phyloP scores from a whole-genome alignment of 1,140 invertebrate genomes.

The Neodiprion pinetum region DNA sequence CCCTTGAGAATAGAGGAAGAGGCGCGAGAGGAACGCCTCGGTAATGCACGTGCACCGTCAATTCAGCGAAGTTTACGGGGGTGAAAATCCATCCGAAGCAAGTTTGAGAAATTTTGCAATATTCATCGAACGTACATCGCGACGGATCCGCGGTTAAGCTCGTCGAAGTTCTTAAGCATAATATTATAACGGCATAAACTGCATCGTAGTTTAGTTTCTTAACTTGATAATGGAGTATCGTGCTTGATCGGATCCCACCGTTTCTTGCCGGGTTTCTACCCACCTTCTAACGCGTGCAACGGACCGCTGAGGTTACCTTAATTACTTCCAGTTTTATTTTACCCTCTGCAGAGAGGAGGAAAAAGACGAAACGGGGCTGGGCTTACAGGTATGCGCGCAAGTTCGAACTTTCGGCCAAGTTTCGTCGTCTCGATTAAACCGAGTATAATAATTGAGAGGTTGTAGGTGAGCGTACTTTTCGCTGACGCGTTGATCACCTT shows the following conservation, averaged over 20 bases:
- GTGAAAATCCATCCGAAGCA: not conserved
- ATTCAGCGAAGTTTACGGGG: not conserved
- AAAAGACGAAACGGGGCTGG: no score
- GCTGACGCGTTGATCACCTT: no score
- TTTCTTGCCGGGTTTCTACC: not conserved
- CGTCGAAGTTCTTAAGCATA: not conserved
- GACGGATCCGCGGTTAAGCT: not conserved
- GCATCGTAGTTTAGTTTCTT: not conserved
- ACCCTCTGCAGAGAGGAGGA: not conserved
- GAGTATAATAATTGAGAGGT: no score
- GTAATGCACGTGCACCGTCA: not conserved
- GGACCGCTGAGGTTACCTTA: not conserved
- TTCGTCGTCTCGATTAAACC: not conserved
- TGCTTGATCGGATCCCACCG: not conserved
- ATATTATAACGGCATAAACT: not conserved
- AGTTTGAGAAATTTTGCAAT: slow-evolving; percentile 5
- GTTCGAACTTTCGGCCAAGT: not conserved
- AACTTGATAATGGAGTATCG: slow-evolving; percentile 7
- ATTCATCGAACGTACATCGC: not conserved
- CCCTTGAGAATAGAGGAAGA: not conserved
- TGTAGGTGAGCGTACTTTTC: no score
- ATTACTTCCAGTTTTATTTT: not conserved
- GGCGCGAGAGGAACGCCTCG: not conserved
- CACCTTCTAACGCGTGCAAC: no score
- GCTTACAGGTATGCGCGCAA: no score